A percentile compares a stretch with the other conserved stretches of the same genome.
phyloP scores from a whole-genome alignment of 2,888 invertebrate species.

The Cremastinae sp. region DNA sequence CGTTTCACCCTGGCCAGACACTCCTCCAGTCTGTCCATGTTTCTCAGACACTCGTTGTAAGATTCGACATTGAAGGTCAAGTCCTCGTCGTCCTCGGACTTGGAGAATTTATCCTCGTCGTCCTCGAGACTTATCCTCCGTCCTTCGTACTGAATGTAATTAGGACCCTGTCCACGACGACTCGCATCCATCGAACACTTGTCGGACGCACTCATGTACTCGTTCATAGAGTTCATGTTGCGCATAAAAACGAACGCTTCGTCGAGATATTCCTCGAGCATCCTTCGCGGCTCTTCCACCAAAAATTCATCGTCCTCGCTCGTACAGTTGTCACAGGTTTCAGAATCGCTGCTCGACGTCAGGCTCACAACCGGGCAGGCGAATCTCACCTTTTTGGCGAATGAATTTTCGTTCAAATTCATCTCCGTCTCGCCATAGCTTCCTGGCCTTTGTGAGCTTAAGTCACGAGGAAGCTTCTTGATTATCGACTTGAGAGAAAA shows the following conservation, averaged over 20 bases:
- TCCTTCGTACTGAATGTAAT: constrained; percentile 62
- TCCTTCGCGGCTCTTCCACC: constrained; percentile 43
- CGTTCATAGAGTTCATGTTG: constrained; percentile 73
- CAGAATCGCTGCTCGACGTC: constrained; percentile 62
- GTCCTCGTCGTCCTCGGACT: constrained; percentile 51
- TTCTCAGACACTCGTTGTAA: constrained; percentile 70
- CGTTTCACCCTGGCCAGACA: constrained; percentile 68
- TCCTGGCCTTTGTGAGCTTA: constrained; percentile 10
- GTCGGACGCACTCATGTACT: constrained; percentile 68
- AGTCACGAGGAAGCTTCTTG: constrained; percentile 58
- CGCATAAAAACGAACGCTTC: constrained; percentile 73
- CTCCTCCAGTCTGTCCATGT: constrained; percentile 70
- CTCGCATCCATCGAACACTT: constrained; percentile 46
- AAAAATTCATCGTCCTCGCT: constrained; percentile 42
- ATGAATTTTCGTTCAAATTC: constrained; percentile 30
- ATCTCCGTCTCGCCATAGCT: constrained; percentile 42
- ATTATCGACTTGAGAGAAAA: constrained; percentile 67
- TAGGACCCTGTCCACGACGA: constrained; percentile 42
- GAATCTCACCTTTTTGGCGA: constrained; percentile 61
- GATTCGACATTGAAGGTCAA: constrained; percentile 63
- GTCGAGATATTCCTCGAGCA: constrained; percentile 69
- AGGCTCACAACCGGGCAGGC: constrained; percentile 43
- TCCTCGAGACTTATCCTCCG: constrained; percentile 62
- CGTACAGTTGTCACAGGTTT: constrained; percentile 58
- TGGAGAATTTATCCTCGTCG: constrained; percentile 56